phyloP scores from a whole-genome alignment of 2,888 invertebrate species.

The Nephrotoma guestfalica region DNA sequence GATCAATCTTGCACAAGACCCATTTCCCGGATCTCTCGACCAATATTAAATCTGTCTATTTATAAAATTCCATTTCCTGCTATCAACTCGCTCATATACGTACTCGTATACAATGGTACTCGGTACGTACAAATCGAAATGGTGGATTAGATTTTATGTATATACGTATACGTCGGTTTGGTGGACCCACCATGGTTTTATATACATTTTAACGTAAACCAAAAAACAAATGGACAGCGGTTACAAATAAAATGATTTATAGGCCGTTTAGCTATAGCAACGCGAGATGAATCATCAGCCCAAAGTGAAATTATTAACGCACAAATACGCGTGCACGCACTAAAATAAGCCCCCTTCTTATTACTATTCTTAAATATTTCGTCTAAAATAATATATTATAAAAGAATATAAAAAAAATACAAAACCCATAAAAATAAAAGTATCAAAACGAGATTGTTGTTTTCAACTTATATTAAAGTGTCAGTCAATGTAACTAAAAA shows the following conservation, averaged over 20 bases:
- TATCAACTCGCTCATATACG: not conserved
- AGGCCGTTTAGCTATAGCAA: not conserved
- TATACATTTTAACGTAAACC: not conserved
- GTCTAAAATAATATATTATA: not conserved
- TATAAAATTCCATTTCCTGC: not conserved
- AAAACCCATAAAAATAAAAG: not conserved
- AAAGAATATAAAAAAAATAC: not conserved
- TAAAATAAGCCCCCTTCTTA: not conserved
- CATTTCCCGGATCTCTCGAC: not conserved
- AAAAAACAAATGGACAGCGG: not conserved
- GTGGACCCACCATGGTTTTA: not conserved
- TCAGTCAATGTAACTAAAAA: not conserved
- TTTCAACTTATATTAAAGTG: not conserved
- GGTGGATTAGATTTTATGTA: not conserved
- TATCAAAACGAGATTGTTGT: not conserved
- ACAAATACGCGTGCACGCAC: not conserved
- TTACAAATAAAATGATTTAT: not conserved
- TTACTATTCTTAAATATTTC: not conserved
- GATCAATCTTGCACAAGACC: not conserved
- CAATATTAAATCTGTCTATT: not conserved
- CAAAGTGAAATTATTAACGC: not conserved
- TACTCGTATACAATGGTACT: not conserved
- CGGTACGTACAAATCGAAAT: not conserved
- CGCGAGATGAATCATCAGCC: not conserved
- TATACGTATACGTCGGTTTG: not conserved